Percentiles rank a stretch among this genome's conserved stretches.
Evolutionary conservation across 2,113 vertebrate genomes (phyloP).

Genomic region (Theristicus caerulescens): DNA sequence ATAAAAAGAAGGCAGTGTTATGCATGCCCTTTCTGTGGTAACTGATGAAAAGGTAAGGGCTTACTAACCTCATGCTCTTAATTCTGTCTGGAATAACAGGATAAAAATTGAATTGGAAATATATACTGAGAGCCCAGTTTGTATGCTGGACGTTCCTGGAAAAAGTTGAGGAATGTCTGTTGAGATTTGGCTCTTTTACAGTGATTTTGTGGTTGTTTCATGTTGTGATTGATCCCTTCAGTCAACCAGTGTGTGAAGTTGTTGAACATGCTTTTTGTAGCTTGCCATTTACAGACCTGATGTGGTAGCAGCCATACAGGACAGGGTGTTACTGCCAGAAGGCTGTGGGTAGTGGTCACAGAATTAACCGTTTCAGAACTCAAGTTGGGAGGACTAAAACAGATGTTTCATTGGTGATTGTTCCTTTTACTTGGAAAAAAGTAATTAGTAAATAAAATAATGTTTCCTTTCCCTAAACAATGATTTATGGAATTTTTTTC

Average conservation of each 20-base stretch:
- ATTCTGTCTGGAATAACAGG: neutral
- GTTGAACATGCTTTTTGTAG: neutral
- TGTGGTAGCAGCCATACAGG: neutral
- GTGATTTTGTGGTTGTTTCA: neutral
- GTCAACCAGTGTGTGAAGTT: neutral
- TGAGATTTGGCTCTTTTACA: neutral
- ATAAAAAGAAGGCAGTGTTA: neutral
- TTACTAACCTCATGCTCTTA: neutral
- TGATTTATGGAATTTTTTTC: neutral
- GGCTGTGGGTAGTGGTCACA: neutral
- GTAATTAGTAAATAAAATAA: neutral
- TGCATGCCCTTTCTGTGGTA: neutral
- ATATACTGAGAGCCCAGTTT: neutral
- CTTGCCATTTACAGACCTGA: neutral
- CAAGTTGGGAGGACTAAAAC: neutral
- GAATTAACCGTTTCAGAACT: neutral
- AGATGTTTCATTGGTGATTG: neutral
- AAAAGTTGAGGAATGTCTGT: neutral
- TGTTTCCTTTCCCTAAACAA: neutral
- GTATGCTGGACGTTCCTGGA: neutral
- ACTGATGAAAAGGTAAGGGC: neutral
- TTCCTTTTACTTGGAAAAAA: neutral
- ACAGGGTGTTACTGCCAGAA: neutral
- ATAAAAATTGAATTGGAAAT: neutral
- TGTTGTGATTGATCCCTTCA: neutral